phyloP scores from a whole-genome alignment of 2,888 invertebrate species.

The Drosophila infuscata region DNA sequence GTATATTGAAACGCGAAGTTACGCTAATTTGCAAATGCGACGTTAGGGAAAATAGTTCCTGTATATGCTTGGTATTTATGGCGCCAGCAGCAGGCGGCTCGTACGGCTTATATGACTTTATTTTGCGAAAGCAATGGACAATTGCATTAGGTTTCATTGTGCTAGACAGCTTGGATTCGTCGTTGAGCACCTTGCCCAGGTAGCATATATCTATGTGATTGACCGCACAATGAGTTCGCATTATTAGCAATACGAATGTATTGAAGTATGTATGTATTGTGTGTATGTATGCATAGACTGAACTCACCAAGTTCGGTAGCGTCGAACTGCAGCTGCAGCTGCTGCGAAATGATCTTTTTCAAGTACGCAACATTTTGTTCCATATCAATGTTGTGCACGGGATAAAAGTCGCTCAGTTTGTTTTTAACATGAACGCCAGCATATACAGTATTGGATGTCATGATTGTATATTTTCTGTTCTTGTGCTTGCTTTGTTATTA shows the following conservation, averaged over 20 bases:
- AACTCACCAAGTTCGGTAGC: conserved; percentile 86
- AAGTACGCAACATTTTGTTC: conserved; percentile 86
- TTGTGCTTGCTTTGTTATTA: conserved; percentile 37
- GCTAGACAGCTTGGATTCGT: conserved; percentile 84
- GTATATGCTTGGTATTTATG: conserved; percentile 70
- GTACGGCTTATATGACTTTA: conserved; percentile 74
- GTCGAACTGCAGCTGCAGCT: conserved; percentile 85
- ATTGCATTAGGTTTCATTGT: conserved; percentile 87
- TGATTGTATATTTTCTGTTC: conserved; percentile 5
- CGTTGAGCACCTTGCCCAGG: conserved; percentile 88
- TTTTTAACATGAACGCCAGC: conserved; percentile 86
- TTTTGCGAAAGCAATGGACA: conserved; percentile 86
- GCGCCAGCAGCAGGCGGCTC: conserved; percentile 61
- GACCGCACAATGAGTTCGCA: conserved; percentile 59
- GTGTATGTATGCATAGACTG: conserved; percentile 47
- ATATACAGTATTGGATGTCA: conserved; percentile 69
- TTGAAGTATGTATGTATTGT: not conserved
- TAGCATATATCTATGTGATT: conserved; percentile 87
- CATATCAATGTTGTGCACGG: conserved; percentile 87
- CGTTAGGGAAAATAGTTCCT: conserved; percentile 81
- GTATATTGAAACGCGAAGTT: conserved; percentile 86
- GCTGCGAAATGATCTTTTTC: conserved; percentile 86
- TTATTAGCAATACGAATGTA: conserved; percentile 16
- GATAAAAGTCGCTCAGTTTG: conserved; percentile 86
- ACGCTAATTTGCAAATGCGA: conserved; percentile 85